A percentile compares a stretch with the other conserved stretches of the same genome.
Conservation (phyloP, 2,888 invertebrate species). For the Thera britannica region DNA sequence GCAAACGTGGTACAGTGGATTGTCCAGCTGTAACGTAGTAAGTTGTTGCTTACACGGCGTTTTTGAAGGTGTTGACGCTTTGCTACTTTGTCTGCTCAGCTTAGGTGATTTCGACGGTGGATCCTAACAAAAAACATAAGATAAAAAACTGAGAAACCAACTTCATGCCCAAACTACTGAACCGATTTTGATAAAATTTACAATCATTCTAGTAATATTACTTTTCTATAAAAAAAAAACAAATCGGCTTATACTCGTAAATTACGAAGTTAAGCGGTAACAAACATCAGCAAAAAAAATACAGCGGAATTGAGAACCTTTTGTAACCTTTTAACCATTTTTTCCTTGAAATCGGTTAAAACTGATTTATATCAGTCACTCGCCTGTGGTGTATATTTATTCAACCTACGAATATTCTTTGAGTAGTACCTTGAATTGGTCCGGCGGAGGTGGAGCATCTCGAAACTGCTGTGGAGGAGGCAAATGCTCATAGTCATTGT, state of each 20-base stretch:
- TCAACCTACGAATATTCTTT: not conserved
- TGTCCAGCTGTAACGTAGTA: conserved; percentile 84
- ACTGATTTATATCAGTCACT: no score
- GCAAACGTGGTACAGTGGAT: conserved; percentile 92
- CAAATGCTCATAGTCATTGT: conserved; percentile 88
- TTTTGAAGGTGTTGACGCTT: conserved; percentile 77
- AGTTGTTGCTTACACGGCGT: conserved; percentile 69
- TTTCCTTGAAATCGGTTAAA: no score
- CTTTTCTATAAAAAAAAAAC: no score
- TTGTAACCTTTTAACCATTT: no score
- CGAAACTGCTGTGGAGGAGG: conserved; percentile 94
- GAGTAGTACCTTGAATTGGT: conserved; percentile 84
- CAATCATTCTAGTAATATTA: no score
- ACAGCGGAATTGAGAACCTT: no score
- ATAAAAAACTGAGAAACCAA: no score
- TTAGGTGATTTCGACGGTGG: conserved; percentile 77
- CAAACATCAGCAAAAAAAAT: no score
- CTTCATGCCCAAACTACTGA: no score
- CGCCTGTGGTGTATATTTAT: not conserved
- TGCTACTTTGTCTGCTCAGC: conserved; percentile 75
- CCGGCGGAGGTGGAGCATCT: conserved; percentile 91
- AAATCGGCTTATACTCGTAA: no score
- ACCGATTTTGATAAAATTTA: no score
- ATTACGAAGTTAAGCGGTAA: no score
- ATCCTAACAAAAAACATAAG: conserved; percentile 56